Evolutionary conservation across 2,113 vertebrate species (phyloP).

Genomic region (Cromileptes altivelis): DNA sequence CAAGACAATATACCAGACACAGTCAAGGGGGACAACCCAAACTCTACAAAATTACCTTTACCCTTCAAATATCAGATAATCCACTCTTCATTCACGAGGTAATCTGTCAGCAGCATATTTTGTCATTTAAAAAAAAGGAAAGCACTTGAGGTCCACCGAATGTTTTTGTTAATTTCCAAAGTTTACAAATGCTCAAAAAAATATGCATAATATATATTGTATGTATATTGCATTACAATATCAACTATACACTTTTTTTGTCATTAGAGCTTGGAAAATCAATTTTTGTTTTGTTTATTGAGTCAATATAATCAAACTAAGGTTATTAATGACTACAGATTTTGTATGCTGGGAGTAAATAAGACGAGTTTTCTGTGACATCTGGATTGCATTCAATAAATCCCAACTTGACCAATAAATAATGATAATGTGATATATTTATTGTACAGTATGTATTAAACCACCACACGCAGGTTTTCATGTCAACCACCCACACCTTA

Average conservation of each 20-base stretch:
- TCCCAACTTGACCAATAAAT: conserved; percentile 29
- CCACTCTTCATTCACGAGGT: too few relatives aligned
- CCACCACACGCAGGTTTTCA: conserved; percentile 11
- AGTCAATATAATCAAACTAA: background rate
- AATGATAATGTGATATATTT: conserved; percentile 55
- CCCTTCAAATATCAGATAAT: background rate
- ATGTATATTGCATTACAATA: background rate
- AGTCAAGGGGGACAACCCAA: background rate
- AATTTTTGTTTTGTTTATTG: background rate
- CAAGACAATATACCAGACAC: background rate
- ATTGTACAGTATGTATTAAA: conserved; percentile 24
- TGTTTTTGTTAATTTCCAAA: background rate
- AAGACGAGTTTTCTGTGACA: background rate
- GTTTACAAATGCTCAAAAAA: background rate
- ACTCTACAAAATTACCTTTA: background rate
- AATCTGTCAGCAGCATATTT: background rate
- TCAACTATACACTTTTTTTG: background rate
- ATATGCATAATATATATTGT: background rate
- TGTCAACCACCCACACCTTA: conserved; percentile 10
- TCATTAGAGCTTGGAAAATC: background rate
- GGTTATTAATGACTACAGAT: background rate
- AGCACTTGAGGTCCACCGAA: background rate
- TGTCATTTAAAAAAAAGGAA: background rate
- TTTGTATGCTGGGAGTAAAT: background rate
- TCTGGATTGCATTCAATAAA: conserved; percentile 22